Conservation (phyloP, 2,797 vertebrate species). For the Rhinoraja longicauda region DNA sequence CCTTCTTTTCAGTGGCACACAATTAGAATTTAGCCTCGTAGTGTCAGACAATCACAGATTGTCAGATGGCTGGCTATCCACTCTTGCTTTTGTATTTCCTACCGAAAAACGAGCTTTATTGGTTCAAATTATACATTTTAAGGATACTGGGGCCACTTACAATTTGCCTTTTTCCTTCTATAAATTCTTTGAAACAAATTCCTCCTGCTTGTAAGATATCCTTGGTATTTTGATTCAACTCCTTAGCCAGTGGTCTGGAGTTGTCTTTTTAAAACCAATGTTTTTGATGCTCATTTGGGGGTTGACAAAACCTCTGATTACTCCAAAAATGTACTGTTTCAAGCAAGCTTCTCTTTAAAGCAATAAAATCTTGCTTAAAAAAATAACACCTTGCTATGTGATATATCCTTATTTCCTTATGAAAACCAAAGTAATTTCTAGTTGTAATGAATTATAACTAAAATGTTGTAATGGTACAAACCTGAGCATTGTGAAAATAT, state of each 20-base stretch:
- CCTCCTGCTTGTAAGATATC: background rate
- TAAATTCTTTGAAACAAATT: background rate
- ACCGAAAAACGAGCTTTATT: too few relatives aligned
- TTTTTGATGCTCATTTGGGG: too few relatives aligned
- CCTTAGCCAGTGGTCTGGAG: background rate
- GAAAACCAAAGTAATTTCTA: background rate
- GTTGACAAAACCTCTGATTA: background rate
- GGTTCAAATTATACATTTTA: too few relatives aligned
- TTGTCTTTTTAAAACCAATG: background rate
- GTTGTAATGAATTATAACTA: background rate
- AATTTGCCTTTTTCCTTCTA: background rate
- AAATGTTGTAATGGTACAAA: conserved; percentile 48
- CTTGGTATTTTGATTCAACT: background rate
- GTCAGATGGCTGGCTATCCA: too few relatives aligned
- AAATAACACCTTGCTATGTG: background rate
- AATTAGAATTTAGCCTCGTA: too few relatives aligned
- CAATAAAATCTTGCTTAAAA: too few relatives aligned
- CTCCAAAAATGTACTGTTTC: background rate
- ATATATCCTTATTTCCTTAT: background rate
- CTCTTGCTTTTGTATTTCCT: too few relatives aligned
- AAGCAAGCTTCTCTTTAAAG: too few relatives aligned
- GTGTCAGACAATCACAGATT: too few relatives aligned
- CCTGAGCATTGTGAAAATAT: conserved; percentile 99
- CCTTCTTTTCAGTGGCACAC: too few relatives aligned
- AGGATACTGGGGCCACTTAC: too few relatives aligned